Base-by-base conservation (phyloP, 2,797 vertebrate genomes). In the Myotis daubentonii region DNA sequence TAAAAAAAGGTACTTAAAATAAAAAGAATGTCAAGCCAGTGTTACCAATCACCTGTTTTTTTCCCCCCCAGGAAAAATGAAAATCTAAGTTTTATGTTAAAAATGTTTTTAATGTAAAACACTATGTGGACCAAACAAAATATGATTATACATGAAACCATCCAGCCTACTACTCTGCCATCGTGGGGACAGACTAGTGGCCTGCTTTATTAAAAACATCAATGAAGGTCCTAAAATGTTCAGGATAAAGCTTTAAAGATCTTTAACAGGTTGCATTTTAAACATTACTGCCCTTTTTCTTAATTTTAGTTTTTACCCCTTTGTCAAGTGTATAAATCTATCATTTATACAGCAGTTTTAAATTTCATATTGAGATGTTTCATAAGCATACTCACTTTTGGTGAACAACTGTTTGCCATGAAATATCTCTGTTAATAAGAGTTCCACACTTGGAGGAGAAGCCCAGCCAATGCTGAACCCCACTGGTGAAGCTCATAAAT, bases 331-430 rank as follows among this genome's bases (percentile, higher is more conserved):
- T 7, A 85, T 8, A 85, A 68, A 85, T 70, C 55, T 55, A 44
- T 49, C 20, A 82, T 51, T 62, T 79, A 90, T 23, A 57, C 17
- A 81, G 16, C 15, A 57, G 6, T 83, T 93, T 49, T 82, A 38
- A 94, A 74, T 75, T 76, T 80, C 75, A 71, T 16, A 71, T 41
- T 38, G 88, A 86, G n/a, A 78, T n/a, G 55, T 23, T 72, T 87
- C 25, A 66, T 33, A 87, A 19, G 11, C 55, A 70, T 0, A 71
- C 28, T 78, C 23, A 84, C 51, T 87, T 83, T 55, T 38, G 33
- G 19, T 71, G 49, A 94, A 30, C 33, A 60, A 53, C n/a, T 49
- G 36, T 62, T 81, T 23, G 8, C 71, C 3, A 15, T 75, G 44
- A 57, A 84, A 66, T 16, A 49, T 4, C 12, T 88, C 66, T 75